These are phyloP conservation scores for Dysmachus trigonus DNA, from an alignment of 2,888 invertebrate genomes.

Conservation along the genomic window DNA sequence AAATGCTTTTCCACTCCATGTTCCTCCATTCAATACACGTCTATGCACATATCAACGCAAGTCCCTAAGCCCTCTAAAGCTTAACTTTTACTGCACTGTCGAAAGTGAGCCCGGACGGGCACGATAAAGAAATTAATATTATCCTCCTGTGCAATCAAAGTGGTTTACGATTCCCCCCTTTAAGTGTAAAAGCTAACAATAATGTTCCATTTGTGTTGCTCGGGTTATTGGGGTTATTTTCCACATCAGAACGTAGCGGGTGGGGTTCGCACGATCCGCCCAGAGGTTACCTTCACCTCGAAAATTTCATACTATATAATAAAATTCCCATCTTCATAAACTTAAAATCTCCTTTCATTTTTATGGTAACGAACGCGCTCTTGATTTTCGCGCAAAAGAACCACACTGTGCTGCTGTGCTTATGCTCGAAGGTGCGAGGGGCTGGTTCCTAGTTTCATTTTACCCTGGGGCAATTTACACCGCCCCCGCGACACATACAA, in stretches of 20 bases:
- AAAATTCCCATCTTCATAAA: conserved; percentile 27
- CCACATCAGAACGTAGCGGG: background rate
- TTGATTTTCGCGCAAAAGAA: background rate
- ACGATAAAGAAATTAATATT: conserved; percentile 3
- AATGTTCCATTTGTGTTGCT: conserved; percentile 9
- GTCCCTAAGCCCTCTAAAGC: background rate
- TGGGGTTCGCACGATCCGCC: background rate
- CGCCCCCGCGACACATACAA: background rate
- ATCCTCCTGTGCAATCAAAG: conserved; percentile 3
- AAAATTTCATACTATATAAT: conserved; percentile 13
- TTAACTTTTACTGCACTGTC: background rate
- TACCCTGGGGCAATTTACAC: background rate
- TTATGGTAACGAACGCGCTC: conserved; percentile 1
- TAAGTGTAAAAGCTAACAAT: conserved; percentile 3
- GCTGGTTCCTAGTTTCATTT: background rate
- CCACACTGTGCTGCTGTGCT: background rate
- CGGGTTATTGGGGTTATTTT: background rate
- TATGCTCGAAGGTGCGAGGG: background rate
- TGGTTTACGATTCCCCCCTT: background rate
- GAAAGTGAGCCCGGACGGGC: background rate
- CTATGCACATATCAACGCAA: background rate
- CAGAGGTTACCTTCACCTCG: background rate
- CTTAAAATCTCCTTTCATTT: conserved; percentile 19
- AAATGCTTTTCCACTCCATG: background rate
- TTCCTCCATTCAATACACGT: background rate